These are phyloP conservation scores for Meta bourneti DNA, from an alignment of 2,888 invertebrate genomes.

Conservation along the genomic window DNA sequence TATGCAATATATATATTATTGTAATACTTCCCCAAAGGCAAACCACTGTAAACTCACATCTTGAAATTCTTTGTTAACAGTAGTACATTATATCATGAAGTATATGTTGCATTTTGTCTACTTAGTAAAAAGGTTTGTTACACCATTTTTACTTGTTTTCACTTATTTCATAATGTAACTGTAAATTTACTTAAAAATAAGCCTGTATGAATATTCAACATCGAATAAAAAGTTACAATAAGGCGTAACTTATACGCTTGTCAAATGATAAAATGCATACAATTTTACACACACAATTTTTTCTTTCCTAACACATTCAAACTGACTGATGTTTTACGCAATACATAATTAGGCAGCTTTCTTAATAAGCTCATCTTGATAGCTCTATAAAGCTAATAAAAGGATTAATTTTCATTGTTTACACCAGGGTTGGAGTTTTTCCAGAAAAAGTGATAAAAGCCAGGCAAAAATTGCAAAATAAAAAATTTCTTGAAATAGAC, in stretches of 20 bases:
- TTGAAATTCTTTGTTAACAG: constrained; percentile 74
- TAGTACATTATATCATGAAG: constrained; percentile 75
- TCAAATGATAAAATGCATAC: not conserved
- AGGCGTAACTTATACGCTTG: not conserved
- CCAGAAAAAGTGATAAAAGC: too few relatives aligned
- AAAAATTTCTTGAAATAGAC: too few relatives aligned
- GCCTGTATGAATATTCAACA: constrained; percentile 33
- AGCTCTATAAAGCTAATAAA: too few relatives aligned
- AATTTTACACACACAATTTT: not conserved
- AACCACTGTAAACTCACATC: constrained; percentile 62
- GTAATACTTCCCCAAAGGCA: constrained; percentile 51
- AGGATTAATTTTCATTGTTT: too few relatives aligned
- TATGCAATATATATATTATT: constrained; percentile 64
- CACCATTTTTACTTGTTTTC: constrained; percentile 65
- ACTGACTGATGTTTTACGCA: not conserved
- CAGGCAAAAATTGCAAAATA: too few relatives aligned
- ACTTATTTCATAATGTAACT: constrained; percentile 47
- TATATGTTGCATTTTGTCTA: constrained; percentile 76
- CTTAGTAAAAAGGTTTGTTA: constrained; percentile 76
- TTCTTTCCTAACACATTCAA: not conserved
- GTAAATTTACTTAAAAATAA: constrained; percentile 43
- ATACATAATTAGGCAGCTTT: too few relatives aligned
- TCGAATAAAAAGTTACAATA: constrained; percentile 41
- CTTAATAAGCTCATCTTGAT: too few relatives aligned
- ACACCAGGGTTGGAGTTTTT: too few relatives aligned